These are phyloP conservation scores for Notoglanidium macrostoma DNA, from an alignment of 2,797 vertebrate genomes.

Conservation along the genomic window DNA sequence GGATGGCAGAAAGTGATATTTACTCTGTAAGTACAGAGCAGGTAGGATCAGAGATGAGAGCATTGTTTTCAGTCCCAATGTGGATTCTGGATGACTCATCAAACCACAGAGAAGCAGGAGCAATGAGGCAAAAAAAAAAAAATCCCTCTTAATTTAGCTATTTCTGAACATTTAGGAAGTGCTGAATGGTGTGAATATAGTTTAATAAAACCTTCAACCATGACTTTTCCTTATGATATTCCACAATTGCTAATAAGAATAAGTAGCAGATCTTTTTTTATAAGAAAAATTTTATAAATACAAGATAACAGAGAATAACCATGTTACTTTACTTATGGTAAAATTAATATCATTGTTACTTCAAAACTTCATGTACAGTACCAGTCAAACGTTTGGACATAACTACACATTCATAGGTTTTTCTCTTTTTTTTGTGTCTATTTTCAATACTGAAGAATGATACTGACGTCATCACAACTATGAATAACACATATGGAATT, in stretches of 20 bases:
- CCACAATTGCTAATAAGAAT: neutral
- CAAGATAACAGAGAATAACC: neutral
- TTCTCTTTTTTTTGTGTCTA: no score
- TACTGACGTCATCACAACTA: no score
- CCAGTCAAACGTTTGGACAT: no score
- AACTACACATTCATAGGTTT: no score
- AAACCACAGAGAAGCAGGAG: neutral
- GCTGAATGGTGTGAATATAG: neutral
- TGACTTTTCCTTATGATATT: neutral
- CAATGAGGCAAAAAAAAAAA: neutral
- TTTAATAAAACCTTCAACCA: conserved; percentile 2
- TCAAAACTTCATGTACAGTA: neutral
- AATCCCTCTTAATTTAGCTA: neutral
- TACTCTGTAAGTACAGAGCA: conserved; percentile 23
- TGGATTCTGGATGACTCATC: conserved; percentile 33
- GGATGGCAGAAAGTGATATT: conserved; percentile 34
- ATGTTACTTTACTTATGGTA: neutral
- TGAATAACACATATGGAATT: no score
- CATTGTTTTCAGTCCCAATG: neutral
- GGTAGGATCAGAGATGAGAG: conserved; percentile 24
- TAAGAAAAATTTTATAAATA: neutral
- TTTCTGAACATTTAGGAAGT: conserved; percentile 2
- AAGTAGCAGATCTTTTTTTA: neutral
- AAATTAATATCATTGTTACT: neutral
- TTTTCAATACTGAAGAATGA: no score